Evolutionary conservation across 2,113 vertebrate genomes (phyloP), one percentile per base, ranked within the genome.

Genomic region (Thalassoma bifasciatum): DNA sequence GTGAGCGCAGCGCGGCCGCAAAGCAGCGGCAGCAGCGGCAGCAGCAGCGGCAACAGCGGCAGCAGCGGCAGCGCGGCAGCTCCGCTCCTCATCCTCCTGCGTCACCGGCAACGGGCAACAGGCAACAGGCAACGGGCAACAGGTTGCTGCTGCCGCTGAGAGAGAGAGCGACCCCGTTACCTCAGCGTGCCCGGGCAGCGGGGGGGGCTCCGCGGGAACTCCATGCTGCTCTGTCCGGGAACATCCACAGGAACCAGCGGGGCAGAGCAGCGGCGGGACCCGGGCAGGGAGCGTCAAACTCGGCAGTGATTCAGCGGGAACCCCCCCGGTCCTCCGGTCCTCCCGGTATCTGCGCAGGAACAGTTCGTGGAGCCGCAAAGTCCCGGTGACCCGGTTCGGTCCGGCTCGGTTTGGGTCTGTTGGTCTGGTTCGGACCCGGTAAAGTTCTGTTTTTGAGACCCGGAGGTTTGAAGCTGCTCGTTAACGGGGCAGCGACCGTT

Each of bases 21-120:
- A 65, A 90, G 62, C 59, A 91, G 67, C 75, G 87, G 67, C 50
- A 88, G 71, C 66, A 69, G 38, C 46, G 61, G 53, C 62, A 59
- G 63, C 8, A 68, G 62, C 1, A n/a, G n/a, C n/a, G n/a, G 62
- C 59, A 91, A 64, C 75, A 89, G 67, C 50, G 86, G 71, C 66
- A 69, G 38, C 46, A 66, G 53, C 62, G 54, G 63, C 8, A 68
- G 62, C 1, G 19, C 59, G 16, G 78, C 37, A 9, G 60, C 77
- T 54, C 68, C 63, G 57, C 10, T 80, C 81, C 10, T 80, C 81
- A 1, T 84, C 42, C 30, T 30, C 59, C 75, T 44, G 61, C 66
- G 72, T 64, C 79, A 71, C 75, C 82, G 66, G 59, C 8, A 16
- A 79, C 72, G 77, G 36, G 30, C 30, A 30, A 30, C 30, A 30